A percentile compares a stretch with the other conserved stretches of the same genome.
Conservation (phyloP, 1,140 invertebrate species). For the Hycleus phaleratus region DNA sequence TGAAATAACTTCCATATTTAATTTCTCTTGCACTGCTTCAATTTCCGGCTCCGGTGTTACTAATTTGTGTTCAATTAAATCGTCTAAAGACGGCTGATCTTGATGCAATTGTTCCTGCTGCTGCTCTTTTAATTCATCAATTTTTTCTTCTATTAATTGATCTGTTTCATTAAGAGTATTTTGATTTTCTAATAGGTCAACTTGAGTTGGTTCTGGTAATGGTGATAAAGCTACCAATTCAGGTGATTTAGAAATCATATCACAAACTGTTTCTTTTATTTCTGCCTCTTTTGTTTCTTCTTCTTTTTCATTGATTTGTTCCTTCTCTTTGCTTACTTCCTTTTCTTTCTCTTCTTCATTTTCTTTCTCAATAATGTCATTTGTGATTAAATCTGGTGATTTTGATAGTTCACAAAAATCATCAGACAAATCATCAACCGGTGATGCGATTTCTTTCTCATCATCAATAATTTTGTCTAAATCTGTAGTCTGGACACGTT, state of each 20-base stretch:
- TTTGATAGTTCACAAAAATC: constrained; percentile 21
- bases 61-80: too few relatives aligned
- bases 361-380: constrained; percentile 9
- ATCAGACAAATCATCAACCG: constrained; percentile 18
- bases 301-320: background rate
- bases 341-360: background rate
- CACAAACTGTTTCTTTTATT: background rate
- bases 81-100: too few relatives aligned
- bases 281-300: constrained; percentile 1
- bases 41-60: background rate
- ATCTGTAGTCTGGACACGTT: constrained; percentile 27
- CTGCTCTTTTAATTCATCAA: background rate
- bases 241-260: background rate
- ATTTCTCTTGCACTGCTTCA: background rate
- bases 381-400: constrained; percentile 10
- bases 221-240: too few relatives aligned
- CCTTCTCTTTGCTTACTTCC: background rate
- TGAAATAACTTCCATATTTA: too few relatives aligned
- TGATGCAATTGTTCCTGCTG: background rate
- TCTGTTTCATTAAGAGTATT: background rate
- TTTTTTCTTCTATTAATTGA: background rate
- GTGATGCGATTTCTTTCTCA: constrained; percentile 29
- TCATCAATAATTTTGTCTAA: constrained; percentile 28
- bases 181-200: background rate
- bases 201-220: too few relatives aligned